Percentiles rank a stretch among this genome's conserved stretches.
These are phyloP conservation scores for Noctua janthe DNA, from an alignment of 2,888 invertebrate genomes.

Conservation along the genomic window DNA sequence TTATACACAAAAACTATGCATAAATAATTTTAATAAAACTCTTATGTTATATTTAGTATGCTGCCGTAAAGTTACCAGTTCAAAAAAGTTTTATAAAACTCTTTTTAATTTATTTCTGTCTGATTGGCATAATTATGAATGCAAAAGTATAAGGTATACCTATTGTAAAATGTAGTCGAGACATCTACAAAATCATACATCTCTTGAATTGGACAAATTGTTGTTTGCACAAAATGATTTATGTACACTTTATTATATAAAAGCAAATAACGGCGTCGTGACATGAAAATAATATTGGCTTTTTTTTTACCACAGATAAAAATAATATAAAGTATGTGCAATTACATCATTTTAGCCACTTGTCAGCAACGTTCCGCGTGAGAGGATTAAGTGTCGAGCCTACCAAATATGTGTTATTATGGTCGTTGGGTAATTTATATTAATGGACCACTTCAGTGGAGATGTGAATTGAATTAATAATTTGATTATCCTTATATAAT, in stretches of 20 bases:
- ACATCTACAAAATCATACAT: background rate
- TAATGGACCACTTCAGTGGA: slow-evolving; percentile 4
- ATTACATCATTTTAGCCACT: slow-evolving; percentile 44
- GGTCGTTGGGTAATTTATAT: slow-evolving; percentile 32
- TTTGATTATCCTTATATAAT: slow-evolving; percentile 3
- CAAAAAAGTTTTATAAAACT: background rate
- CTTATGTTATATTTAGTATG: too few relatives aligned
- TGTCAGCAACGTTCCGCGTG: slow-evolving; percentile 20
- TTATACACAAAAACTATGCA: too few relatives aligned
- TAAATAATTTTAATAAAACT: too few relatives aligned
- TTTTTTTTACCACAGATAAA: slow-evolving; percentile 13
- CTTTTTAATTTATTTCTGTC: slow-evolving; percentile 14
- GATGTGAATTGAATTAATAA: slow-evolving; percentile 28
- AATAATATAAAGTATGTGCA: background rate
- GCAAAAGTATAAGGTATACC: background rate
- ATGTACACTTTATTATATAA: background rate
- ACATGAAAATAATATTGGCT: background rate
- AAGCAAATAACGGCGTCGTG: background rate
- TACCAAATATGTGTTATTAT: slow-evolving; percentile 44
- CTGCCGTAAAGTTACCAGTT: background rate
- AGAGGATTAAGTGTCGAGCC: slow-evolving; percentile 38
- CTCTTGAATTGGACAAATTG: background rate
- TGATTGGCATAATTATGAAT: background rate
- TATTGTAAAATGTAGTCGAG: background rate
- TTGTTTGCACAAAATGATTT: background rate